Base-by-base conservation (phyloP, 2,797 vertebrate genomes). In the Falco novaeseelandiae region DNA sequence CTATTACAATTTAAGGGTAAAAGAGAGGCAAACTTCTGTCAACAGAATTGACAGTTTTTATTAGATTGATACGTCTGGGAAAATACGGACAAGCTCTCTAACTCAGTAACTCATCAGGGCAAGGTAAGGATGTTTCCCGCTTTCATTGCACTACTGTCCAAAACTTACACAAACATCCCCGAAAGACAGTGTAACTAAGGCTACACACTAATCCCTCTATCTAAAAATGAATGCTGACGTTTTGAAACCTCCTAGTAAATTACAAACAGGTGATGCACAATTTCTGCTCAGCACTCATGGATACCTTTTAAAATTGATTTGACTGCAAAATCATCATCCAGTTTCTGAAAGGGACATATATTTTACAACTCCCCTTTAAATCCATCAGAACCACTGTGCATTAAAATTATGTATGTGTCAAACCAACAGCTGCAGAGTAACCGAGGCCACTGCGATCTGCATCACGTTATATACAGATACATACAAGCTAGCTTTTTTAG, bases 401-500 rank as follows among this genome's bases (percentile, higher is more conserved):
- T 65, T 38, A 61, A 4, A 57, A 38, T 8, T 2, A 34, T 1
- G 8, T 23, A 13, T 8, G 19, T 72, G 66, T 55, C 71, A 61
- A 63, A 59, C 4, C 48, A 66, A 42, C 25, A 76, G 73, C 66
- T 73, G 80, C 92, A 83, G 81, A 70, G 77, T 20, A 66, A 38
- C 55, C 5, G 16, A 59, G 81, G 11, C 8, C 36, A 2, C 30
- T 66, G 48, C 40, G 42, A 10, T 10, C 34, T 29, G 57, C 67
- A 23, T 5, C 34, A 7, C 0, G 1, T 3, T 66, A 13, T 18
- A 36, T 5, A 21, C 36, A 40, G 55, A 27, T 6, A 36, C 6
- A 4, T 4, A n/a, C n/a, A 55, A n/a, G 36, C 1, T 30, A 52
- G 30, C 30, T 67, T 58, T 58, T 34, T 6, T 12, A 32, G 54